A percentile compares a stretch with the other conserved stretches of the same genome.
phyloP scores from a whole-genome alignment of 2,113 vertebrate species.

The Psittacula cyanocephala region DNA sequence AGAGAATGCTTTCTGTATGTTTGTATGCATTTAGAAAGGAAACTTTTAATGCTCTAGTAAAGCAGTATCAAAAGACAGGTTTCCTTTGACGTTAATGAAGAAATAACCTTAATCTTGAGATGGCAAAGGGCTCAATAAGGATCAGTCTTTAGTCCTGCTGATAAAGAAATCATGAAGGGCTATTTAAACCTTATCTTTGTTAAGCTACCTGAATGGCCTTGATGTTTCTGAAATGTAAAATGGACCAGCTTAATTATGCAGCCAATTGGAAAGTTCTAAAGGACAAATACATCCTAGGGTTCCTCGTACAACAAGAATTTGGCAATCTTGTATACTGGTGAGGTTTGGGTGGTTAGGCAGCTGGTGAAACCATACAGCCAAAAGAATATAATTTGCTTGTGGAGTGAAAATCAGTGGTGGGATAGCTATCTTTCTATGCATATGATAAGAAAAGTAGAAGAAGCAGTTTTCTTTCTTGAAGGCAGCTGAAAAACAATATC shows the following conservation, averaged over 20 bases:
- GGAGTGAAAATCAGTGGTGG: background rate
- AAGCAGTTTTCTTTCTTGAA: background rate
- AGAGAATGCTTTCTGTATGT: background rate
- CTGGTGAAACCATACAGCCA: background rate
- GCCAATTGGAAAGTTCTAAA: background rate
- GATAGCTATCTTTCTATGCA: background rate
- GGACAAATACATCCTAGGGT: background rate
- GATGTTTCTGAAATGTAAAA: background rate
- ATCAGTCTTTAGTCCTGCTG: background rate
- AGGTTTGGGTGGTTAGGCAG: background rate
- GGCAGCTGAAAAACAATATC: background rate
- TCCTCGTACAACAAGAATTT: background rate
- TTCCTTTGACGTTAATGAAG: background rate
- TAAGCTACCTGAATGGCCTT: background rate
- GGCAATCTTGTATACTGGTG: background rate
- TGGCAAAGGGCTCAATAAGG: background rate
- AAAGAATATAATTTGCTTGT: background rate
- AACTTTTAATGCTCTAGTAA: background rate
- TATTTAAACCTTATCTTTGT: background rate
- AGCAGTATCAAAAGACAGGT: background rate
- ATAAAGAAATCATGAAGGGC: background rate
- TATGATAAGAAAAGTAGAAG: background rate
- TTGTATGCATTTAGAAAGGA: background rate
- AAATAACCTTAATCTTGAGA: background rate
- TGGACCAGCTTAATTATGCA: background rate